Evolutionary conservation across 2,888 invertebrate species (phyloP).

Genomic region (Molanna angustata): DNA sequence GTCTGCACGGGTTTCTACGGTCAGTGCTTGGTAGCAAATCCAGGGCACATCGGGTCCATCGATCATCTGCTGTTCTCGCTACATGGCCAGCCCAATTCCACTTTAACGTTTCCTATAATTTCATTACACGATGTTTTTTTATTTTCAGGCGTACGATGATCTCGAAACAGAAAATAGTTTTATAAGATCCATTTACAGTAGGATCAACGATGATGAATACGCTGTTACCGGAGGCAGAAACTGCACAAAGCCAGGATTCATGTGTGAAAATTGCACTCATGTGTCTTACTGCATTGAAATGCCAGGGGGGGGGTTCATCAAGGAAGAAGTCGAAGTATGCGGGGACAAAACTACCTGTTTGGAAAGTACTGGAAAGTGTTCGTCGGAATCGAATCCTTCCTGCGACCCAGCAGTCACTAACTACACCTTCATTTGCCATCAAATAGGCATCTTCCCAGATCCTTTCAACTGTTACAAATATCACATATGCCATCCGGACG

Average conservation of each 20-base stretch:
- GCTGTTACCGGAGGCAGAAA: background rate
- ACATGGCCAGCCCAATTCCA: too few relatives aligned
- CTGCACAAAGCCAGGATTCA: conserved; percentile 13
- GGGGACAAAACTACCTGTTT: conserved; percentile 6
- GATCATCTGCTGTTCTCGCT: too few relatives aligned
- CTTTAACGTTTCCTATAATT: too few relatives aligned
- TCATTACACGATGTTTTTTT: too few relatives aligned
- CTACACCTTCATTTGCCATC: conserved; percentile 14
- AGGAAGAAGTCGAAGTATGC: conserved; percentile 4
- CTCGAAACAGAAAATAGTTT: too few relatives aligned
- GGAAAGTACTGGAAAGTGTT: conserved; percentile 6
- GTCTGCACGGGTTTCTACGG: too few relatives aligned
- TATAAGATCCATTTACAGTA: too few relatives aligned
- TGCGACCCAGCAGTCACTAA: conserved; percentile 3
- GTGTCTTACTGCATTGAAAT: conserved; percentile 9
- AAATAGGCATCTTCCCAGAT: conserved; percentile 21
- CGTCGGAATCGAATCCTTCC: conserved; percentile 5
- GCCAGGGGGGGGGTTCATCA: background rate
- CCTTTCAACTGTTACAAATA: conserved; percentile 13
- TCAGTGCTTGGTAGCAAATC: too few relatives aligned
- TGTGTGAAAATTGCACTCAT: conserved; percentile 16
- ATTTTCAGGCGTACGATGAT: too few relatives aligned
- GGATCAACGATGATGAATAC: too few relatives aligned
- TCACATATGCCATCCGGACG: conserved; percentile 15
- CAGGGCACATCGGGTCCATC: too few relatives aligned